Evolutionary conservation across 1,140 invertebrate genomes (phyloP).

Genomic region (Triops longicaudatus): DNA sequence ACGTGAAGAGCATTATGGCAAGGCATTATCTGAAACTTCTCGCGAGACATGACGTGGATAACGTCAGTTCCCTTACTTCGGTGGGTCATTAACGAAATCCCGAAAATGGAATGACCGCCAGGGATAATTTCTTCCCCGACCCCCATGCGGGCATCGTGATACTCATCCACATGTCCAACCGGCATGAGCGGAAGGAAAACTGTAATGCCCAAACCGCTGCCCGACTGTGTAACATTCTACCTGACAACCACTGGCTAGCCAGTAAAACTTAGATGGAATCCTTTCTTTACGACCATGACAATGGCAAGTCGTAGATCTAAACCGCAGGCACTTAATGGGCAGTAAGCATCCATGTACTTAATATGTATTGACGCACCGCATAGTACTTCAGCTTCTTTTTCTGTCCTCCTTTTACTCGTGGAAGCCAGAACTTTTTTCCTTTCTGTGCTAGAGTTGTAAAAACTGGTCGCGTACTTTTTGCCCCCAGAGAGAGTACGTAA

Average conservation of each 20-base stretch:
- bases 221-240: neutral
- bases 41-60: neutral
- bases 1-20: neutral
- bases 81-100: slow-evolving; percentile 9
- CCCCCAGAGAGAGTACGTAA: no score
- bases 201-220: neutral
- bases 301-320: neutral
- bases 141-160: neutral
- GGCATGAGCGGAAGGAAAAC: neutral
- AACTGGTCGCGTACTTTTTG: neutral
- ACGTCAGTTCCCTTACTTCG: neutral
- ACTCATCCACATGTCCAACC: neutral
- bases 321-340: neutral
- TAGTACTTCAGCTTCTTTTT: neutral
- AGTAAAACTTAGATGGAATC: neutral
- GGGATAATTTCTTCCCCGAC: neutral
- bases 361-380: neutral
- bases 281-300: neutral
- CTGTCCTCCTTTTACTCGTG: neutral
- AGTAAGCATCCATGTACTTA: neutral
- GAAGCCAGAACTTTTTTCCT: neutral
- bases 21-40: neutral
- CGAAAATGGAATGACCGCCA: slow-evolving; percentile 1
- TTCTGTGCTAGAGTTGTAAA: neutral
- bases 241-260: neutral